Evolutionary conservation across 2,113 vertebrate genomes (phyloP), one percentile per base, ranked within the genome.

Genomic region (Callopanchax toddi): DNA sequence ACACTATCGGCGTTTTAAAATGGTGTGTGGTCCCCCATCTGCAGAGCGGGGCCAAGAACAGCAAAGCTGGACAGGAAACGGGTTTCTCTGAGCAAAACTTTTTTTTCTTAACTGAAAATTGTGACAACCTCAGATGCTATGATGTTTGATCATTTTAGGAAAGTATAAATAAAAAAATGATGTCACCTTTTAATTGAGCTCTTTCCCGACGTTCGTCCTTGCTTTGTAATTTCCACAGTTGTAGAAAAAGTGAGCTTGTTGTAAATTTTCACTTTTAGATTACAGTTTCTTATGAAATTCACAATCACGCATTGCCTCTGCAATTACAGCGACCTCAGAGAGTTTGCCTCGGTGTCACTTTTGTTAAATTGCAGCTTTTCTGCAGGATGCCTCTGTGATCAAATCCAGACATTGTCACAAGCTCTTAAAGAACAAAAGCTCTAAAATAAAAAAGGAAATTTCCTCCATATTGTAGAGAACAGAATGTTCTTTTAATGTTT

Each of bases 1-100:
- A 92, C 81, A 58, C 51, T 70, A 10, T 81, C 79, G 79, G 67
- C 60, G 74, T 75, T 84, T 85, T 78, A 84, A 79, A 87, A 85
- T 85, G 83, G 86, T 91, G 90, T 92, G 92, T 92, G 91, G 91
- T 92, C 91, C 89, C 81, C 86, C 90, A 90, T 91, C 84, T 89
- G 86, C 65, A 59, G 46, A 32, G 43, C 7, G 13, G 32, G 68
- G 89, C 92, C 92, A 93, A 91, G 75, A 90, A 89, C 84, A 92
- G 89, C 91, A 91, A 55, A 20, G 2, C 67, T 59, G 76, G 81
- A 87, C 85, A 90, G 86, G 86, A 91, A 89, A 80, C 82, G 2
- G 71, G 64, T 82, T 86, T 79, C 60, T 60, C 53, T 58, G 81
- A 86, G 89, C 88, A 86, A 88, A 77, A 81, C 76, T 59, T 68